A percentile compares a stretch with the other conserved stretches of the same genome.
Conservation (phyloP, 2,888 invertebrate species). For the Eupsilia transversa region DNA sequence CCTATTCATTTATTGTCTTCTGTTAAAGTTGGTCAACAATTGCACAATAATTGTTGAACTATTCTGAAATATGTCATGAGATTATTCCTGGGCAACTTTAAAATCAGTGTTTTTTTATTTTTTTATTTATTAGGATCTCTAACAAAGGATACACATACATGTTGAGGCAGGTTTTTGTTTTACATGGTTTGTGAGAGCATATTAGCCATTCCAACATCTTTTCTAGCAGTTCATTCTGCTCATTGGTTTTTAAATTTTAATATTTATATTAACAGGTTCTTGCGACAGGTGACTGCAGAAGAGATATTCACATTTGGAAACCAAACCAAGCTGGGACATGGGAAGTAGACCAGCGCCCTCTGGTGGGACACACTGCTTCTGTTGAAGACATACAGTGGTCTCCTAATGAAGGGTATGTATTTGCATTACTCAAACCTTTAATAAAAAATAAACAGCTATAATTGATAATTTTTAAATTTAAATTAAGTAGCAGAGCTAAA, state of each 20-base stretch:
- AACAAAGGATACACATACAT: too few relatives aligned
- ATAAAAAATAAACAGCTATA: not conserved
- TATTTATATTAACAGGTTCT: slow-evolving; percentile 90
- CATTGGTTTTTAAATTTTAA: not conserved
- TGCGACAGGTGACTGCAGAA: slow-evolving; percentile 98
- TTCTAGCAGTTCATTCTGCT: too few relatives aligned
- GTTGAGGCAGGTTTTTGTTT: not conserved
- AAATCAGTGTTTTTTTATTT: too few relatives aligned
- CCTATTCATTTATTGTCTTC: not conserved
- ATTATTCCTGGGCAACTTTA: not conserved
- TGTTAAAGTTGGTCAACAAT: not conserved
- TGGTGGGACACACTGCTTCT: slow-evolving; percentile 96
- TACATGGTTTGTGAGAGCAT: not conserved
- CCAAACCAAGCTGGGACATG: slow-evolving; percentile 95
- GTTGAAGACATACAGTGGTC: slow-evolving; percentile 99
- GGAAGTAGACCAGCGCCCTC: slow-evolving; percentile 97
- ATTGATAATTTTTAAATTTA: too few relatives aligned
- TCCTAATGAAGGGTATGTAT: slow-evolving; percentile 94
- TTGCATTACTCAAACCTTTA: not conserved
- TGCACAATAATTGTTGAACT: too few relatives aligned
- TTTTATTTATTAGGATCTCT: too few relatives aligned
- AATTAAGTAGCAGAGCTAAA: too few relatives aligned
- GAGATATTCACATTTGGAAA: slow-evolving; percentile 98
- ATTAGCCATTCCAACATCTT: not conserved
- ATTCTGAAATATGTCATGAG: not conserved